Base-by-base conservation (phyloP, 2,797 vertebrate genomes). In the Arrhamphus sclerolepis region DNA sequence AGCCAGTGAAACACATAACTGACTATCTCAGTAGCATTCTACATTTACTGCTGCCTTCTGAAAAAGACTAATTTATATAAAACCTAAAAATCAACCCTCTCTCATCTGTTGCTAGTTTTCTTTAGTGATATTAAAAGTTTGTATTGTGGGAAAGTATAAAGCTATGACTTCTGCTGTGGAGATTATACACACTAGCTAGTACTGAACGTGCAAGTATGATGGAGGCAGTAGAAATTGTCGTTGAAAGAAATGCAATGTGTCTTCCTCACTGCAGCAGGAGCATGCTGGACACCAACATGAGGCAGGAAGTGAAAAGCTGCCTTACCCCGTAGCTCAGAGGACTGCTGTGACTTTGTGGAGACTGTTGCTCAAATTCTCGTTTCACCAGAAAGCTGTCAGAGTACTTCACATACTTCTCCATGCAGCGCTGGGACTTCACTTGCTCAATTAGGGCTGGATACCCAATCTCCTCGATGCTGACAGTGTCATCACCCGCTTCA, bases 381-480 rank as follows among this genome's bases (percentile, higher is more conserved):
- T 85, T 56, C 56, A 83, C 0, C 43, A 92, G 77, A 21, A 83
- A 90, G 0, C 9, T 1, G 43, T 78, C 78, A 0, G 88, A 91
- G 67, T 91, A 88, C 1, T 8, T 42, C 85, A 91, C 88, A 66
- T 83, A 93, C 39, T 44, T 0, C 49, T 92, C 89, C 10, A 92
- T 58, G 16, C 92, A 93, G 24, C 64, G 75, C 0, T 76, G 75
- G 6, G 77, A 4, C 72, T 89, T 92, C 62, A 90, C 0, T 46
- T 93, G 92, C 49, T 89, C 63, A 4, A 92, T 79, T 2, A 93
- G 80, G 16, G 87, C 74, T 0, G 92, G 90, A 74, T 92, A 92
- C 20, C 90, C 90, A 2, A 92, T 89, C 68, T 91, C 92, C 56
- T 90, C 80, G 2, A 92, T 90, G 80, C 87, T 59, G 20, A 92